Conservation (phyloP, 2,113 vertebrate species). For the Ardeotis arabs region DNA sequence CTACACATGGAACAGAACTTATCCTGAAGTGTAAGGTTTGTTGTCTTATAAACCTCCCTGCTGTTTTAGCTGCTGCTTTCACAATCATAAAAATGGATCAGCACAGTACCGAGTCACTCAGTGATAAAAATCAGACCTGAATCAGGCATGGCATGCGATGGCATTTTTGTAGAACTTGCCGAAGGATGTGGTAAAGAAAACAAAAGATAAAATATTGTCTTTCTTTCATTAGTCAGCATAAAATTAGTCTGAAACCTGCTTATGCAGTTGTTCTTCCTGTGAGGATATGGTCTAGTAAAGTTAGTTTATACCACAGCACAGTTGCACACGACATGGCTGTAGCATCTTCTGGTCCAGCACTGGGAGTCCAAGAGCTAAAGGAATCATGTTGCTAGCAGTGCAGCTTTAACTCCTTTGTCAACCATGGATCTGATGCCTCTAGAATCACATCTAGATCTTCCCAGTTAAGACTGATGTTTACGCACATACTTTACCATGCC, state of each 20-base stretch:
- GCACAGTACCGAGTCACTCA: not conserved
- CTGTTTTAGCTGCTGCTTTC: not conserved
- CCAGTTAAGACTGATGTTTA: not conserved
- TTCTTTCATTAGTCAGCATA: not conserved
- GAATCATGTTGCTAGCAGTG: rapidly evolving
- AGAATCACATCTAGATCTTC: not conserved
- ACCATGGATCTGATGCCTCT: not conserved
- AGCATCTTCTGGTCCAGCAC: not conserved
- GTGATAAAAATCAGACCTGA: not conserved
- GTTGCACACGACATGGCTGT: not conserved
- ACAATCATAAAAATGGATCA: not conserved
- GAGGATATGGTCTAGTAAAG: not conserved
- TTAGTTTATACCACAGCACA: not conserved
- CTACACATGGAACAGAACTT: not conserved
- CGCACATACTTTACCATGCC: not conserved
- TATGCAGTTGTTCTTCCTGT: not conserved
- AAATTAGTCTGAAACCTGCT: not conserved
- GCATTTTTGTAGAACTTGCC: not conserved
- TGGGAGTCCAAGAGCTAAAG: not conserved
- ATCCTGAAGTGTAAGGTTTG: not conserved
- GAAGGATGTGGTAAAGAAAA: not conserved
- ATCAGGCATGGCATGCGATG: rapidly evolving
- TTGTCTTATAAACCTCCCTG: not conserved
- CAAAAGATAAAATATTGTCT: not conserved
- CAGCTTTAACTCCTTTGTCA: not conserved